These are phyloP conservation scores for Parambassis ranga DNA, from an alignment of 2,797 vertebrate species.

Conservation along the genomic window DNA sequence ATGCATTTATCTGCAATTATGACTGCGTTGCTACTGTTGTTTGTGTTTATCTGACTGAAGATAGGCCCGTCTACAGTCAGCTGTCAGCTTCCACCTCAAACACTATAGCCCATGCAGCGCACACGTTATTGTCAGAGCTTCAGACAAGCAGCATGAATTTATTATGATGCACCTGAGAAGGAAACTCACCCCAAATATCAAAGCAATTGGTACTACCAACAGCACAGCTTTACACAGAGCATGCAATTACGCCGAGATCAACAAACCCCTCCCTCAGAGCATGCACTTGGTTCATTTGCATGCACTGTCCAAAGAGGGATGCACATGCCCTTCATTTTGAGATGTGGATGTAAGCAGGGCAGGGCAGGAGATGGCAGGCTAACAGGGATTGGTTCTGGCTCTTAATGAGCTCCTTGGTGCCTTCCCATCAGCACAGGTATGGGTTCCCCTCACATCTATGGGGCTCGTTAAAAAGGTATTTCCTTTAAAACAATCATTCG, in stretches of 20 bases:
- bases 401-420: slow-evolving; percentile 77
- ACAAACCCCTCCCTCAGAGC: slow-evolving; percentile 9
- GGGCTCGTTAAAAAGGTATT: slow-evolving; percentile 77
- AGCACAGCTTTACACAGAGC: neutral
- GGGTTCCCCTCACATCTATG: slow-evolving; percentile 49
- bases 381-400: slow-evolving; percentile 43
- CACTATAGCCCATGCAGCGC: neutral
- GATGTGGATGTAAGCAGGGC: slow-evolving; percentile 34
- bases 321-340: slow-evolving; percentile 59
- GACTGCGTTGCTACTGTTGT: neutral
- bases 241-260: slow-evolving; percentile 26
- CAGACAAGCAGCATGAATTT: neutral
- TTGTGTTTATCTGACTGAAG: neutral
- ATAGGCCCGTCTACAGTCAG: neutral
- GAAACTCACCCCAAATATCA: slow-evolving; percentile 15
- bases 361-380: slow-evolving; percentile 49
- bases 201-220: slow-evolving; percentile 2
- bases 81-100: slow-evolving; percentile 1
- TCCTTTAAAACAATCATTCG: slow-evolving; percentile 66
- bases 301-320: slow-evolving; percentile 31
- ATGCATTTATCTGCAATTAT: neutral
- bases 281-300: slow-evolving; percentile 47
- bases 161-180: slow-evolving; percentile 15
- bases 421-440: slow-evolving; percentile 31
- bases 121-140: slow-evolving; percentile 7